Evolutionary conservation across 2,797 vertebrate genomes (phyloP).

Genomic region (Setipinna tenuifilis): DNA sequence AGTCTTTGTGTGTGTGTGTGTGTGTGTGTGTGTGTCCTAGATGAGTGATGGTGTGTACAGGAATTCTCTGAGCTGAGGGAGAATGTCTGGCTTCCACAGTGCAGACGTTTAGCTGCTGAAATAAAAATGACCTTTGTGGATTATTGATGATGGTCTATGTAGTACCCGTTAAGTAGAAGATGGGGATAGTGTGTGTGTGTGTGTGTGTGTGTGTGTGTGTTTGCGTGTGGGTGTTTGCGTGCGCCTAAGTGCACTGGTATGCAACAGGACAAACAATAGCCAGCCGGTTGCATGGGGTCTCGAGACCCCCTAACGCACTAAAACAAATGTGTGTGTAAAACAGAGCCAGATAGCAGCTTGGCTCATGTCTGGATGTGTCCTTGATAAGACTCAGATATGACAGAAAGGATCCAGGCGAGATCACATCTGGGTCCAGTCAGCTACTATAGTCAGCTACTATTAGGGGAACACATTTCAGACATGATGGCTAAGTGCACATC

Average conservation of each 20-base stretch:
- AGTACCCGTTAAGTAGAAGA: conserved; percentile 16
- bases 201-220: not conserved
- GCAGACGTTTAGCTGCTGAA: conserved; percentile 35
- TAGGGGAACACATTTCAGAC: not conserved
- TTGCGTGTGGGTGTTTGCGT: not conserved
- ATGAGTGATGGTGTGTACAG: not conserved
- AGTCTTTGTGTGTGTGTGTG: not conserved
- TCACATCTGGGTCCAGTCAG: not conserved
- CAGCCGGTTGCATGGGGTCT: no score
- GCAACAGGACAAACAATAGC: not conserved
- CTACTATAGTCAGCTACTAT: not conserved
- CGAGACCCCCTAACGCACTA: no score
- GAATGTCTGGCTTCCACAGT: not conserved
- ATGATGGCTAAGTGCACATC: not conserved
- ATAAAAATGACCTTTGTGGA: conserved; percentile 37
- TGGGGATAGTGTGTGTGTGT: not conserved
- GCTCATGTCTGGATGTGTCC: not conserved
- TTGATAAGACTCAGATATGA: not conserved
- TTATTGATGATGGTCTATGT: conserved; percentile 25
- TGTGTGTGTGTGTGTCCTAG: conserved; percentile 12
- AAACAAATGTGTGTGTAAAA: not conserved
- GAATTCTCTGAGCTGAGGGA: not conserved
- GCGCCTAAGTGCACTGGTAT: not conserved
- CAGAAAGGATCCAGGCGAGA: not conserved
- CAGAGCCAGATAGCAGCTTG: not conserved